These are phyloP conservation scores for Danio choprae DNA, from an alignment of 2,797 vertebrate genomes.

Conservation along the genomic window DNA sequence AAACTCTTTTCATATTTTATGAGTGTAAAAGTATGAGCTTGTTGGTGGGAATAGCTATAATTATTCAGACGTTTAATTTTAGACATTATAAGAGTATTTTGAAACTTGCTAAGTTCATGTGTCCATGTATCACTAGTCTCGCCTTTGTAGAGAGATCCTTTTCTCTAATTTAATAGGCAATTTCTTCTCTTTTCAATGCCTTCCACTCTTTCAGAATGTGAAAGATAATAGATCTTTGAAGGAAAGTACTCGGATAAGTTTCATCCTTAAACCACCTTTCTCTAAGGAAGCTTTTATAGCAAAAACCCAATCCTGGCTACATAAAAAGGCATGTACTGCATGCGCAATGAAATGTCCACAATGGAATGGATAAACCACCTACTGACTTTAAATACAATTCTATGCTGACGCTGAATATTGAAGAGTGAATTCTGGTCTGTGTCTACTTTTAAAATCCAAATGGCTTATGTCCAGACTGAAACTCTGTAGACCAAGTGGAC, in stretches of 20 bases:
- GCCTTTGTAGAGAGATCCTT: neutral
- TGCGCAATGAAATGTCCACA: neutral
- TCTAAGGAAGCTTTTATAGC: constrained; percentile 19
- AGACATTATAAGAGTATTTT: neutral
- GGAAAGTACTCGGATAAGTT: neutral
- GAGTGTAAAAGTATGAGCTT: neutral
- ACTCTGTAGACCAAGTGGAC: neutral
- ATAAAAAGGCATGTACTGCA: constrained; percentile 1
- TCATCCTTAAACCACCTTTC: neutral
- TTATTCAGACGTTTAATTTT: neutral
- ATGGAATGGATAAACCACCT: neutral
- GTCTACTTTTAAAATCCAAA: constrained; percentile 36
- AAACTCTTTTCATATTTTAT: neutral
- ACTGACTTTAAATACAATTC: neutral
- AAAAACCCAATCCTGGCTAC: neutral
- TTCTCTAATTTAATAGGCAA: neutral
- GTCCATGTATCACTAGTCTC: neutral
- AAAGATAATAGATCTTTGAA: constrained; percentile 15
- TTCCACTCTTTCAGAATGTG: neutral
- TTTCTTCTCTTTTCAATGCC: neutral
- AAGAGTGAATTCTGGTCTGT: neutral
- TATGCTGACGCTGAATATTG: neutral
- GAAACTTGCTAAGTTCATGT: neutral
- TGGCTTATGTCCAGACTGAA: constrained; percentile 3
- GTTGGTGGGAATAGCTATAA: neutral